A percentile compares a stretch with the other conserved stretches of the same genome.
Conservation (phyloP, 2,113 vertebrate genomes). For the Probosciger aterrimus region DNA sequence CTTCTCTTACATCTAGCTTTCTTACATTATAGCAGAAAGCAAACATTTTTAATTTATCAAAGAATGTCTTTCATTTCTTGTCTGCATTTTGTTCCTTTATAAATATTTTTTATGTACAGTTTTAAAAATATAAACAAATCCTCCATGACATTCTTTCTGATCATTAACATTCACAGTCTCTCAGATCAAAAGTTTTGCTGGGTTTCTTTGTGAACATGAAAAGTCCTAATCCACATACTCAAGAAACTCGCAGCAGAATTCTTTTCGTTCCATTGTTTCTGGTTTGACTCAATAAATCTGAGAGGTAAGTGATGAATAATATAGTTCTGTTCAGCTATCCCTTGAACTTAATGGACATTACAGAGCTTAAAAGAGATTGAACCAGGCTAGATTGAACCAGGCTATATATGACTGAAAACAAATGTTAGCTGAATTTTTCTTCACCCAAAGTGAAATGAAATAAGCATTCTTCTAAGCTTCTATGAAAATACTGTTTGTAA, state of each 20-base stretch:
- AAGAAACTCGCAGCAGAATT: neutral
- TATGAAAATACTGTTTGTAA: neutral
- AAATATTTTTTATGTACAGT: constrained; percentile 56
- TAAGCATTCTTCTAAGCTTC: neutral
- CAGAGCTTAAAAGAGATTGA: neutral
- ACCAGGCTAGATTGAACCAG: neutral
- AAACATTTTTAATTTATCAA: constrained; percentile 71
- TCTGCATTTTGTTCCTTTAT: constrained; percentile 64
- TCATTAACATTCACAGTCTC: neutral
- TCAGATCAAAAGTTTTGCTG: constrained; percentile 61
- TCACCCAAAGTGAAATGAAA: neutral
- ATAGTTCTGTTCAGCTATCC: neutral
- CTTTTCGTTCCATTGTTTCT: neutral
- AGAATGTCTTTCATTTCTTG: constrained; percentile 55
- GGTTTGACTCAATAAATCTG: neutral
- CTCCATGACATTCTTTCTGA: constrained; percentile 54
- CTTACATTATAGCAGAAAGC: constrained; percentile 28
- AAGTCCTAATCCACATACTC: neutral
- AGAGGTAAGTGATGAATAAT: neutral
- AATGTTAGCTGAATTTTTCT: neutral
- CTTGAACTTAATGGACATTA: neutral
- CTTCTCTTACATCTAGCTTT: constrained; percentile 44
- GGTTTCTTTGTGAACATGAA: constrained; percentile 21
- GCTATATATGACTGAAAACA: neutral
- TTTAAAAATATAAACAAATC: constrained; percentile 65